phyloP scores from a whole-genome alignment of 2,797 vertebrate genomes.

The Macroramphosus scolopax region DNA sequence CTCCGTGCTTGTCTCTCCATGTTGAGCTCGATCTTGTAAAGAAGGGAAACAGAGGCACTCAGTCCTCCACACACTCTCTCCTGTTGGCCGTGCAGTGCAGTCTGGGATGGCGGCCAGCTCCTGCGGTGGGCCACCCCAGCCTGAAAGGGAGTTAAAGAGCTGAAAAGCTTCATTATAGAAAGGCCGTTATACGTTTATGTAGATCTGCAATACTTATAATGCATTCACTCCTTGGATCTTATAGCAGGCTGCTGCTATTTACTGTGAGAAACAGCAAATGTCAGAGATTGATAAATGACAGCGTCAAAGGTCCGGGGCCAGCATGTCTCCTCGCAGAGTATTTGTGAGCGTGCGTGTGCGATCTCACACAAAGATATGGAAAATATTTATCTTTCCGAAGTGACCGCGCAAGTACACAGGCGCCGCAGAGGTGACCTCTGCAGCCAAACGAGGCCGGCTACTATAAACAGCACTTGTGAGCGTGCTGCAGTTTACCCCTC shows the following conservation, averaged over 20 bases:
- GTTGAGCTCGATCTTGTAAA: constrained; percentile 18
- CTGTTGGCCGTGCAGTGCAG: constrained; percentile 35
- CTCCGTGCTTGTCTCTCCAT: constrained; percentile 20
- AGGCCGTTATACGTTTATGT: constrained; percentile 21
- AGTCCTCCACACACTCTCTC: constrained; percentile 8
- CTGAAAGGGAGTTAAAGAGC: constrained; percentile 31
- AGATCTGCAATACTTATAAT: constrained; percentile 11
- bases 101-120: constrained; percentile 62
- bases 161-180: constrained; percentile 31
- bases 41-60: constrained; percentile 14
- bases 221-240: constrained; percentile 2
- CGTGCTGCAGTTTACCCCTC: constrained; percentile 16
- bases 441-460: constrained; percentile 13
- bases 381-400: constrained; percentile 37
- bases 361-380: constrained; percentile 1
- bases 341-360: neutral
- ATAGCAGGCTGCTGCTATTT: constrained; percentile 18
- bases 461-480: constrained; percentile 46
- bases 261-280: constrained; percentile 19
- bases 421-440: constrained; percentile 32
- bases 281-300: constrained; percentile 7
- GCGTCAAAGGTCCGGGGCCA: constrained; percentile 10
- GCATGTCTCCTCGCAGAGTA: neutral
- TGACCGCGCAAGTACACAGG: too few relatives aligned
- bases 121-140: constrained; percentile 46